Evolutionary conservation across 2,113 vertebrate species (phyloP).

Genomic region (Embiotoca jacksoni): DNA sequence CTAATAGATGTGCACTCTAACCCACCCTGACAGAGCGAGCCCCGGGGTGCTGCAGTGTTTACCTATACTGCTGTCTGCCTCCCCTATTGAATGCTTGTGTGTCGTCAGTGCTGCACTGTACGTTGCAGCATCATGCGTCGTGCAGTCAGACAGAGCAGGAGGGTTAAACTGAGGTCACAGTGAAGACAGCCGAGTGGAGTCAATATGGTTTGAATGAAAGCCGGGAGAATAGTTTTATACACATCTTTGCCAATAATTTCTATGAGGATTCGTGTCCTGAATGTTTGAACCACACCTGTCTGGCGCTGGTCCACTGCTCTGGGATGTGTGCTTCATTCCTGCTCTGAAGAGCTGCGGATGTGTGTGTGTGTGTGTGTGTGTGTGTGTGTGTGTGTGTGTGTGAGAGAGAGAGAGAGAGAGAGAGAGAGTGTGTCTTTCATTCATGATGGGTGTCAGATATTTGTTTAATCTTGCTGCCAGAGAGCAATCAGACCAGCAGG

Average conservation of each 20-base stretch:
- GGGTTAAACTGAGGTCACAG: conserved; percentile 57
- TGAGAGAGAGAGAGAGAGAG: not conserved
- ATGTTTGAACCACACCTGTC: conserved; percentile 37
- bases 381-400: conserved; percentile 14
- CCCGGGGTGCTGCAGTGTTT: conserved; percentile 39
- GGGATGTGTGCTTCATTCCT: conserved; percentile 18
- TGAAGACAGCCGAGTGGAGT: not conserved
- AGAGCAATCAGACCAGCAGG: conserved; percentile 34
- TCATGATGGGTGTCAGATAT: conserved; percentile 54
- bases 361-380: too few species aligned
- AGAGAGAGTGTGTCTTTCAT: conserved; percentile 29
- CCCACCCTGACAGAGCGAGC: conserved; percentile 33
- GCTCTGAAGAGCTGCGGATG: not conserved
- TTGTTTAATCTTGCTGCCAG: conserved; percentile 53
- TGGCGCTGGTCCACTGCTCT: conserved; percentile 4
- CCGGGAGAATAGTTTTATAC: not conserved
- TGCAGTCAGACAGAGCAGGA: conserved; percentile 16
- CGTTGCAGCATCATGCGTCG: conserved; percentile 3
- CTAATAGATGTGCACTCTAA: conserved; percentile 50
- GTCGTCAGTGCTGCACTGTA: conserved; percentile 16
- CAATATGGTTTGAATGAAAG: not conserved
- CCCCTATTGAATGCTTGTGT: not conserved
- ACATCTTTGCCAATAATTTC: conserved; percentile 8
- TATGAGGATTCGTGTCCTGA: conserved; percentile 3
- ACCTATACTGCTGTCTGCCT: conserved; percentile 6